These are phyloP conservation scores for Acanthosepion esculentum DNA, from an alignment of 2,888 invertebrate genomes.

Conservation along the genomic window DNA sequence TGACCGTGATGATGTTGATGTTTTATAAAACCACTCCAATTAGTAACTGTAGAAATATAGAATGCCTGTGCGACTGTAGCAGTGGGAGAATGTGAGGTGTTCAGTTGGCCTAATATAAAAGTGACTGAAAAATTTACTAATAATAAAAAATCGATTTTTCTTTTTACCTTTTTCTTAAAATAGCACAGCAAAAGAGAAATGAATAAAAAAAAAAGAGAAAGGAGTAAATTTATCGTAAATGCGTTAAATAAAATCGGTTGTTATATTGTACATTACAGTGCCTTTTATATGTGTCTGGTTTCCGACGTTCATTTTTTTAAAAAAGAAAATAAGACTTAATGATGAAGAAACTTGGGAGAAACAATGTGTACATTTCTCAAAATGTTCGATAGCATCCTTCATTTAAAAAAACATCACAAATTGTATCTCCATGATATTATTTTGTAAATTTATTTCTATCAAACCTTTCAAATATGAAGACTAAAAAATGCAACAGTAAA, in stretches of 20 bases:
- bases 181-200: not conserved
- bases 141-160: not conserved
- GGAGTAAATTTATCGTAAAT: not conserved
- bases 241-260: not conserved
- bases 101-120: not conserved
- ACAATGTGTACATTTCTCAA: too few species aligned
- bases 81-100: not conserved
- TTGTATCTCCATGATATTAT: too few species aligned
- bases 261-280: not conserved
- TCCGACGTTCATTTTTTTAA: too few species aligned
- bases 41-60: not conserved
- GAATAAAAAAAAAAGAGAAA: not conserved
- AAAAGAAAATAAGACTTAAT: too few species aligned
- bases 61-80: not conserved
- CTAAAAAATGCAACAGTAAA: too few species aligned
- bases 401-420: too few species aligned
- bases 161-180: not conserved
- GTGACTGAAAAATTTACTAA: not conserved
- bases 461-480: too few species aligned
- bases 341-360: too few species aligned
- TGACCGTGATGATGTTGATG: not conserved
- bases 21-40: not conserved
- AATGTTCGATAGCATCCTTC: too few species aligned
- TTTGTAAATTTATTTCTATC: too few species aligned
- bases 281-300: not conserved